These are phyloP conservation scores for Agapostemon virescens DNA, from an alignment of 2,888 invertebrate genomes.

Conservation along the genomic window DNA sequence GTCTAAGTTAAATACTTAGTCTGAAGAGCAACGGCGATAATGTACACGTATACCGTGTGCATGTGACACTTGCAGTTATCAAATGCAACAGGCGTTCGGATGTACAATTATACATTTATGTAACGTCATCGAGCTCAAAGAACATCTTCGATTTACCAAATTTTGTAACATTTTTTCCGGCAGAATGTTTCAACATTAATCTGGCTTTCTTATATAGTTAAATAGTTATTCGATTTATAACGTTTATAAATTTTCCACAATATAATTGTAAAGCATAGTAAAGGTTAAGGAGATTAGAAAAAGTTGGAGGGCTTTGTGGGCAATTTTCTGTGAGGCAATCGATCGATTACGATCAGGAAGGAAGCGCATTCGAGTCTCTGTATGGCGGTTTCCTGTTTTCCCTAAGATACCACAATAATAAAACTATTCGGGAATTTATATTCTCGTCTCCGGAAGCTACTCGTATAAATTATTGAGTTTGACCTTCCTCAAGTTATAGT, in stretches of 20 bases:
- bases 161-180: background rate
- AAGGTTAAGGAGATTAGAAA: no score
- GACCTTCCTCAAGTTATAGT: background rate
- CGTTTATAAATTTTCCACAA: background rate
- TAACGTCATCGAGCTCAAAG: background rate
- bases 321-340: no score
- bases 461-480: background rate
- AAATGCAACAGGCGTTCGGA: background rate
- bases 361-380: no score
- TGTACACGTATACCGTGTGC: background rate
- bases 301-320: no score
- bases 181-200: background rate
- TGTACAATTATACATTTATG: background rate
- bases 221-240: background rate
- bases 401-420: no score
- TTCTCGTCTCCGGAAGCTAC: background rate
- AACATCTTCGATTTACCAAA: background rate
- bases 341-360: no score
- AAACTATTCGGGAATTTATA: background rate
- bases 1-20: no score
- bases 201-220: background rate
- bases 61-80: background rate
- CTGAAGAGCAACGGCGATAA: background rate
- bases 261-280: background rate
- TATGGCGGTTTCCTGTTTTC: no score